phyloP scores from a whole-genome alignment of 2,113 vertebrate species.

The Coreoperca whiteheadi region DNA sequence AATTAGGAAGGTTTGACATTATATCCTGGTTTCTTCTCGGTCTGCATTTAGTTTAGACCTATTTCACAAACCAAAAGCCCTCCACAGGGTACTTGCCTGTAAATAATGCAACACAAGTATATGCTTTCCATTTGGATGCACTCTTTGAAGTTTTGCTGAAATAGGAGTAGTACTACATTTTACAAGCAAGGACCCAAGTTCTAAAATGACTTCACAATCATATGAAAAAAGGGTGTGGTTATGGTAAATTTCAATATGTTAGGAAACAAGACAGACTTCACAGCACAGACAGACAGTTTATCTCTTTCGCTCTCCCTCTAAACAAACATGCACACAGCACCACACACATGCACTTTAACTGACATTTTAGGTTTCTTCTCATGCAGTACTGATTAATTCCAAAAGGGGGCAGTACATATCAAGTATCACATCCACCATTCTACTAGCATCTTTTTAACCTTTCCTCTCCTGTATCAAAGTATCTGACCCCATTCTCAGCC shows the following conservation, averaged over 20 bases:
- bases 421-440: background rate
- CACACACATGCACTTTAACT: background rate
- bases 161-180: background rate
- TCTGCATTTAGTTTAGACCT: background rate
- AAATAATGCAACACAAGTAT: no score
- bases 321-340: no score
- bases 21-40: background rate
- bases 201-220: background rate
- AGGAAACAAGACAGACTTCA: background rate
- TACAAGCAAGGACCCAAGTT: background rate
- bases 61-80: background rate
- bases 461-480: background rate
- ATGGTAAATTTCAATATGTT: background rate
- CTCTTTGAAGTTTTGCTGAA: background rate
- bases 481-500: slow-evolving; percentile 7
- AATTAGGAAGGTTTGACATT: no score
- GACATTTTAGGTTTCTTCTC: background rate
- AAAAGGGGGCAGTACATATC: slow-evolving; percentile 58
- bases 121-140: background rate
- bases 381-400: slow-evolving; percentile 24
- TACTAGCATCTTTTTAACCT: background rate
- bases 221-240: background rate
- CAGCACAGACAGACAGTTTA: background rate
- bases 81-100: no score
- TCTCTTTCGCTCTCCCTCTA: background rate